Percentiles rank a stretch among this genome's conserved stretches.
phyloP scores from a whole-genome alignment of 1,140 invertebrate species.

The Drosophila paulistorum region DNA sequence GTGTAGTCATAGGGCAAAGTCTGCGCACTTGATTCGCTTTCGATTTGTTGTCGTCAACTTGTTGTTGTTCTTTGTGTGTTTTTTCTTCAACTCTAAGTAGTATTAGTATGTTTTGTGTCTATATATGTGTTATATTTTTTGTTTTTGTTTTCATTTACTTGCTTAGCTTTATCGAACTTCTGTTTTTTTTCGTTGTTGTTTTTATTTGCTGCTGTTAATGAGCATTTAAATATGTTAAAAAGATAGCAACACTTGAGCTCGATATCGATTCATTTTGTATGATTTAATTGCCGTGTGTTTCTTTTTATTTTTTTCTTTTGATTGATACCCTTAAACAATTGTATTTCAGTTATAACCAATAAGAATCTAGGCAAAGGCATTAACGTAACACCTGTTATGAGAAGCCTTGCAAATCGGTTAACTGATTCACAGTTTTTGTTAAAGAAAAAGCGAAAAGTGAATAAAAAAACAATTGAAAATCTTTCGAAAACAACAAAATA shows the following conservation, averaged over 20 bases:
- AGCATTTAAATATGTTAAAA: conserved; percentile 58
- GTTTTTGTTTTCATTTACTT: conserved; percentile 27
- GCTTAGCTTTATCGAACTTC: conserved; percentile 55
- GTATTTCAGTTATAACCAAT: background rate
- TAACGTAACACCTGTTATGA: background rate
- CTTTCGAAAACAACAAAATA: too few relatives aligned
- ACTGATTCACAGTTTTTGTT: background rate
- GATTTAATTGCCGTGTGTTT: conserved; percentile 1
- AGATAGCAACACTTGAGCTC: conserved; percentile 39
- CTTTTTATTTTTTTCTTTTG: background rate
- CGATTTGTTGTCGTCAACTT: conserved; percentile 59
- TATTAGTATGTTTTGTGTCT: conserved; percentile 34
- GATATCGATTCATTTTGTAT: background rate
- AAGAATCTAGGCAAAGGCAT: background rate
- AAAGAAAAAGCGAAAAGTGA: too few relatives aligned
- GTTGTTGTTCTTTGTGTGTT: conserved; percentile 38
- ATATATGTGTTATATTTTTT: conserved; percentile 42
- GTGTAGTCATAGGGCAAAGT: conserved; percentile 80
- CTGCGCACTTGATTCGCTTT: conserved; percentile 63
- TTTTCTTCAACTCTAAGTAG: conserved; percentile 40
- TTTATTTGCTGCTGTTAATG: conserved; percentile 40
- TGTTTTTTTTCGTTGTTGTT: conserved; percentile 33
- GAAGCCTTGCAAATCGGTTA: background rate
- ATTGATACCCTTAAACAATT: background rate
- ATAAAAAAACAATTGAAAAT: too few relatives aligned